These are phyloP conservation scores for Malacosoma neustria DNA, from an alignment of 2,888 invertebrate genomes.

Conservation along the genomic window DNA sequence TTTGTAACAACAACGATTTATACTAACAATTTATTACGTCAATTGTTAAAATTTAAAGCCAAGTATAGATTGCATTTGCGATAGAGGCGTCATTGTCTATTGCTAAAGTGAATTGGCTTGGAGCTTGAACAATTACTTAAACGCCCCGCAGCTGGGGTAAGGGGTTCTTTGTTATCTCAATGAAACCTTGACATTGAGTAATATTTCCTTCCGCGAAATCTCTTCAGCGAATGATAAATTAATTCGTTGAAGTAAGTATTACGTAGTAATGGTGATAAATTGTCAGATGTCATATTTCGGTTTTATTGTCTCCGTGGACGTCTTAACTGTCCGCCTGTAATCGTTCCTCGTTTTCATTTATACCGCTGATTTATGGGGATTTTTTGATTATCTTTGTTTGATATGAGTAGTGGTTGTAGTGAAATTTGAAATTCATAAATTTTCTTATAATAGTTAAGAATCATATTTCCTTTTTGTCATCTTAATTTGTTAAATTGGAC, in stretches of 20 bases:
- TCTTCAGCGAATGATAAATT: slow-evolving; percentile 43
- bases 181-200: slow-evolving; percentile 42
- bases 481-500: too few species aligned
- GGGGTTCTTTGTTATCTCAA: slow-evolving; percentile 27
- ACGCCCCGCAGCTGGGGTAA: slow-evolving; percentile 21
- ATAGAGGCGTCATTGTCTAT: neutral
- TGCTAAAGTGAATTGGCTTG: neutral
- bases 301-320: slow-evolving; percentile 47
- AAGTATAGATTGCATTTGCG: neutral
- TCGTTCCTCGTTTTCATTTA: slow-evolving; percentile 51
- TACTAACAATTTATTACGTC: too few species aligned
- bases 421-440: too few species aligned
- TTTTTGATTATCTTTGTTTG: too few species aligned
- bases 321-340: slow-evolving; percentile 32
- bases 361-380: slow-evolving; percentile 44
- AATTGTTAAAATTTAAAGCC: too few species aligned
- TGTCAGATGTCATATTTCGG: slow-evolving; percentile 43
- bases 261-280: slow-evolving; percentile 42
- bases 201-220: slow-evolving; percentile 39
- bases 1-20: too few species aligned
- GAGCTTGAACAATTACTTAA: slow-evolving; percentile 15
- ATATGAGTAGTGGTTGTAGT: too few species aligned
- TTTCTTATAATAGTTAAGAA: too few species aligned
- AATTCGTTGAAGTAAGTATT: slow-evolving; percentile 34
- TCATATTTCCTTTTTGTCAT: too few species aligned